Conservation (phyloP, 2,888 invertebrate genomes). For the Heliconius ismenius region DNA sequence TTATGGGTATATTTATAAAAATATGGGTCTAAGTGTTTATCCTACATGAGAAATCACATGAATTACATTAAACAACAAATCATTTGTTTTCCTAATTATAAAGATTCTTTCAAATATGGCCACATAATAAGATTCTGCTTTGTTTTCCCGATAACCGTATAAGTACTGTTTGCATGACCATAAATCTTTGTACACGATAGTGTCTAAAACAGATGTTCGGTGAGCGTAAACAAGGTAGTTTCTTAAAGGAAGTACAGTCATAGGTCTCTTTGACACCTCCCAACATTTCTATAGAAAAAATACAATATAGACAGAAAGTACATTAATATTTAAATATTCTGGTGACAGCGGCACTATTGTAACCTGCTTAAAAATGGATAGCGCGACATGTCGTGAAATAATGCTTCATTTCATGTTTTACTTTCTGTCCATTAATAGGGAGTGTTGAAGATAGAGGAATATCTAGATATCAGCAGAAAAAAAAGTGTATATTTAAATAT, state of each 20-base stretch:
- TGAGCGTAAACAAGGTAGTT: conserved; percentile 22
- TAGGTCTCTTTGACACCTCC: conserved; percentile 24
- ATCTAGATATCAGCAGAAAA: not conserved
- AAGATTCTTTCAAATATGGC: not conserved
- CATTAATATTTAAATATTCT: conserved; percentile 23
- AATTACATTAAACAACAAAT: not conserved
- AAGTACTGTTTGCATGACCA: conserved; percentile 16
- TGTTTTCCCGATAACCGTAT: conserved; percentile 11
- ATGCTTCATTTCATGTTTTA: not conserved
- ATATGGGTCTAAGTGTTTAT: not conserved
- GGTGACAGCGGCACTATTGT: conserved; percentile 10
- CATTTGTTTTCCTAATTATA: not conserved
- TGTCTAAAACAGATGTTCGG: conserved; percentile 38
- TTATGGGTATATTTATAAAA: too few relatives aligned
- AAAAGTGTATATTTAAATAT: not conserved
- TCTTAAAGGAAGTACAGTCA: conserved; percentile 18
- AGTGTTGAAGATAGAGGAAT: not conserved
- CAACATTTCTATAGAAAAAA: conserved; percentile 8
- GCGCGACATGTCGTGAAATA: not conserved
- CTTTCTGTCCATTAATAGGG: not conserved
- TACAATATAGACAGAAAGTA: conserved; percentile 2
- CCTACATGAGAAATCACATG: not conserved
- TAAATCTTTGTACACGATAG: conserved; percentile 21
- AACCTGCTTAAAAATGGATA: conserved; percentile 3
- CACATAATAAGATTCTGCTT: conserved; percentile 10